Evolutionary conservation across 2,797 vertebrate genomes (phyloP), one percentile per base, ranked within the genome.

Genomic region (Siniperca obscura): DNA sequence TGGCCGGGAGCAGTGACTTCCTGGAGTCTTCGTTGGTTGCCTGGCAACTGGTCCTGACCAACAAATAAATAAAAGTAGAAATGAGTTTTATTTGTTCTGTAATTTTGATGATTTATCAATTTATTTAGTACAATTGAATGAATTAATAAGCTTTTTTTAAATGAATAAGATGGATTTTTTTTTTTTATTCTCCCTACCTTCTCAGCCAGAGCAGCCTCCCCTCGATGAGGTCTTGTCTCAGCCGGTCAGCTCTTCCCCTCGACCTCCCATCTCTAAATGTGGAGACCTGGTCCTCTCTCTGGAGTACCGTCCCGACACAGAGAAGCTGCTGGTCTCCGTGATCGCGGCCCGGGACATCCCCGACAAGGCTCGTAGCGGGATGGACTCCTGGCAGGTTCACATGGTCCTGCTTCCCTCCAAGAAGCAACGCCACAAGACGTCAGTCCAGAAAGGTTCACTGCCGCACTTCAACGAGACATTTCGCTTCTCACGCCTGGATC

Each of bases 311-410:
- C 82, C 95, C 8, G 92, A 94, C 0, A 87, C 87, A 17, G 96
- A 97, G 88, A 97, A 97, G 93, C 95, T 99, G 40, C 83, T 93
- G 34, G 96, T 98, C 42, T 96, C 96, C 0, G 69, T 98, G 68
- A 73, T 97, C 52, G 94, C 92, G 67, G 98, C 98, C 0, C 95
- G 95, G 62, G 96, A 95, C 55, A 91, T 99, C 60, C 98, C 98
- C 0, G 97, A 98, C 91, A 99, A 98, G 92, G 96, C 96, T 27
- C 96, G 98, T 72, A 98, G 97, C 0, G 98, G 98, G 0, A 96
- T 96, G 83, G 97, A 93, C 90, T 89, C 95, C 40, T 98, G 98
- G 98, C 97, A 98, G 92, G 97, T 99, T 48, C 98, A 97, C 11
- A 89, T 95, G 1, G 97, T 98, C 12, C 94, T 99, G 80, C 94